A percentile compares a stretch with the other conserved stretches of the same genome.
Conservation (phyloP, 2,888 invertebrate species). For the Synanthedon vespiformis region DNA sequence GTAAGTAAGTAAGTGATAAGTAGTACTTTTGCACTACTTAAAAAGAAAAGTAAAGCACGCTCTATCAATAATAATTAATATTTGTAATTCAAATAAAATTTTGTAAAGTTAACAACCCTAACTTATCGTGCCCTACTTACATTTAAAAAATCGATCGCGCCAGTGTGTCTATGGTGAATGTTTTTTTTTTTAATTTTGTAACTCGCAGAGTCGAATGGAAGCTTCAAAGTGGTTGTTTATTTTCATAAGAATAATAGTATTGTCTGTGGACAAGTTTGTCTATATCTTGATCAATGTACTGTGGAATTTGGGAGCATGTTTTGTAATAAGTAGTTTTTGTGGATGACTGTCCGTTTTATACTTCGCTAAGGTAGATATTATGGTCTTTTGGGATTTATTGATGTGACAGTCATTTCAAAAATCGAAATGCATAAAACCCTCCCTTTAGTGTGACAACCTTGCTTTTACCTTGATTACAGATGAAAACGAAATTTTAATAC, state of each 20-base stretch:
- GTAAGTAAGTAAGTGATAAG: too few relatives aligned
- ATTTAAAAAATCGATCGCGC: conserved; percentile 42
- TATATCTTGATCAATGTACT: conserved; percentile 46
- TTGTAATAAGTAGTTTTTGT: conserved; percentile 28
- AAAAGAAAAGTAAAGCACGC: too few relatives aligned
- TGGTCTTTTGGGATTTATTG: conserved; percentile 14
- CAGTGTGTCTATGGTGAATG: conserved; percentile 38
- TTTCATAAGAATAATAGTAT: conserved; percentile 56
- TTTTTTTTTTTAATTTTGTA: conserved; percentile 47
- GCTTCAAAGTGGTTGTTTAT: conserved; percentile 42
- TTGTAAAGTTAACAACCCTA: conserved; percentile 25
- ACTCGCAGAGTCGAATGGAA: conserved; percentile 30
- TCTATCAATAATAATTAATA: too few relatives aligned
- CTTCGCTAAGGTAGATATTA: neutral
- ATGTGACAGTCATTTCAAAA: conserved; percentile 6
- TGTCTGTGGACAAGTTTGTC: conserved; percentile 57
- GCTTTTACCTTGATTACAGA: too few relatives aligned
- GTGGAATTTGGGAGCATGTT: conserved; percentile 42
- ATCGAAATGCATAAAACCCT: too few relatives aligned
- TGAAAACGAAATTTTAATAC: too few relatives aligned
- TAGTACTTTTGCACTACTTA: too few relatives aligned
- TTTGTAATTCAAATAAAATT: too few relatives aligned
- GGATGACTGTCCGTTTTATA: conserved; percentile 41
- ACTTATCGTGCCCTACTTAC: conserved; percentile 32
- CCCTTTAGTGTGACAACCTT: too few relatives aligned